Conservation (phyloP, 2,888 invertebrate genomes). For the Cyrtodaria siliqua region DNA sequence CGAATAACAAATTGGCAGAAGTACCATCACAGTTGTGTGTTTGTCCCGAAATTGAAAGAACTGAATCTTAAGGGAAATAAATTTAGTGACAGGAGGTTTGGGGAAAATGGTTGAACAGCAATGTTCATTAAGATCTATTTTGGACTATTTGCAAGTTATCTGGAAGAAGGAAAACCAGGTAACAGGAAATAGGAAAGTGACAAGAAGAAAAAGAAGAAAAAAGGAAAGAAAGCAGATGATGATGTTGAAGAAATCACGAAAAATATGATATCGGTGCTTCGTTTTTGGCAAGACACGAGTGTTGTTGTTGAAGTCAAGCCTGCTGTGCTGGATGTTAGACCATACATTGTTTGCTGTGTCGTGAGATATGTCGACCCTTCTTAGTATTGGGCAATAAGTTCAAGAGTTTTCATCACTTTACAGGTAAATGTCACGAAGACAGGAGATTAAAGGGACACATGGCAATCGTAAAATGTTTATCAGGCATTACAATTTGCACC, state of each 20-base stretch:
- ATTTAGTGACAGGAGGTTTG: constrained; percentile 90
- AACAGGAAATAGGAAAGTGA: constrained; percentile 63
- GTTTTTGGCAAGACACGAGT: constrained; percentile 82
- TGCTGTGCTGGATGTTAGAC: constrained; percentile 89
- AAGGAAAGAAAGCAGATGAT: constrained; percentile 72
- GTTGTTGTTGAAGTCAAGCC: constrained; percentile 73
- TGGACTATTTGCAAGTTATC: constrained; percentile 91
- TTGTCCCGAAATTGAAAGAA: constrained; percentile 92
- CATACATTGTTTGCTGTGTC: constrained; percentile 91
- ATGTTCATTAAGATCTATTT: constrained; percentile 90
- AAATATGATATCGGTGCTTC: constrained; percentile 78
- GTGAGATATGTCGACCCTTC: constrained; percentile 89
- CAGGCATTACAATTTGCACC: no score
- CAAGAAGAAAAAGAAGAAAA: constrained; percentile 66
- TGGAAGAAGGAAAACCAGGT: constrained; percentile 76
- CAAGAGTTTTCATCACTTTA: constrained; percentile 92
- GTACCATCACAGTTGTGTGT: constrained; percentile 91
- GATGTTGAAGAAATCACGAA: constrained; percentile 86
- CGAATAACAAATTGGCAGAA: constrained; percentile 89
- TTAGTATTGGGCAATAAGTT: constrained; percentile 88
- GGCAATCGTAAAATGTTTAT: no score
- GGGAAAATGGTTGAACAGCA: constrained; percentile 91
- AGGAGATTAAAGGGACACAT: no score
- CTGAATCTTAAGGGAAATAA: constrained; percentile 92
- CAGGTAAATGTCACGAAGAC: no score